Base-by-base conservation (phyloP, 2,797 vertebrate species). In the Smutsia gigantea region DNA sequence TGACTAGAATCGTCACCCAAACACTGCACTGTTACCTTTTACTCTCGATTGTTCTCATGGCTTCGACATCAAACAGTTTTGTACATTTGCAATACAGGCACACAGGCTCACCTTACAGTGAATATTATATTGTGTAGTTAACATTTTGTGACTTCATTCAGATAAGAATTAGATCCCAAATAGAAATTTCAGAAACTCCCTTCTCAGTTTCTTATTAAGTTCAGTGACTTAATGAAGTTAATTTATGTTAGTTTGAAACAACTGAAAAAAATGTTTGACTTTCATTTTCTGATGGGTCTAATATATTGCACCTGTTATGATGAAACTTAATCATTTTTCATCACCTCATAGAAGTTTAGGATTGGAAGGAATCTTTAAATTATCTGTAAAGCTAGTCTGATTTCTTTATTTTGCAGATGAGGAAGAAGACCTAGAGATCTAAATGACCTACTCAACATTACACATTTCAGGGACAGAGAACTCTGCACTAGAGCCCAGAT, bases 271-370 rank as follows among this genome's bases (percentile, higher is more conserved):
- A 97, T 34, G 97, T 97, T 96, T 55, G 46, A 90, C 23, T 97
- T 98, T 97, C 53, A 51, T 96, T 98, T 98, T 91, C 86, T 94
- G n/a, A 42, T 3, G 7, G 78, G 59, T 96, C 25, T 97, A 92
- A 96, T 77, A 92, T 96, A 79, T 87, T 97, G 18, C 95, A 84
- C 71, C 97, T 87, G 94, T 93, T 96, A 49, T 86, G 79, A 88
- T 87, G 66, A 71, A 97, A 97, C 53, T 77, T 97, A 97, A 93
- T 97, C 94, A 97, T 97, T 97, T 97, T 97, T 97, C 15, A 71
- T 64, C 81, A 88, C 59, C 31, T 66, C 89, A 95, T 79, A 96
- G 92, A 69, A 77, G 34, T 91, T 91, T 92, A 87, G n/a, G 64
- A 63, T 72, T 78, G 27, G 19, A 95, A 68, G n/a, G 4, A 59